phyloP scores from a whole-genome alignment of 2,888 invertebrate genomes.

The Alsophila aescularia region DNA sequence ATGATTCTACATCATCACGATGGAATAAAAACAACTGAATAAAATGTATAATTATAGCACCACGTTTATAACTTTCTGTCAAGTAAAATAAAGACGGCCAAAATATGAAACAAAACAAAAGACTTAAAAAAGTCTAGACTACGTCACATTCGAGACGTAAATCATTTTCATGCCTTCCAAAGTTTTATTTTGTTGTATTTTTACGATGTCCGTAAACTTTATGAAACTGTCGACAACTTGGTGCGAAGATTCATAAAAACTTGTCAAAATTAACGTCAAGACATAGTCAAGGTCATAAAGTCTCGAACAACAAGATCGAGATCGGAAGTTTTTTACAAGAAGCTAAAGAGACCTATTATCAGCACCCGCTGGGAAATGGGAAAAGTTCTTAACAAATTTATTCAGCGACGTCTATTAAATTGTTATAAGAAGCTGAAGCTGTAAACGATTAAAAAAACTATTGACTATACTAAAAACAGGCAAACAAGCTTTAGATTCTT shows the following conservation, averaged over 20 bases:
- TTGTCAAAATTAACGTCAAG: slow-evolving; percentile 11
- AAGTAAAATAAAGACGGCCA: not conserved
- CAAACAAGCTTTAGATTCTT: too few species aligned
- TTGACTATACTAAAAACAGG: too few species aligned
- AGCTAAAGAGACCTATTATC: not conserved
- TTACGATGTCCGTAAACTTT: slow-evolving; percentile 12
- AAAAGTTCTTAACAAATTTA: slow-evolving; percentile 23
- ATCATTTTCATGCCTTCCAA: slow-evolving; percentile 4
- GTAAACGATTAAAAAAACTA: too few species aligned
- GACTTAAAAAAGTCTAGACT: too few species aligned
- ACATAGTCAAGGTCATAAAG: slow-evolving; percentile 9
- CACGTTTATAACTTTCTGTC: not conserved
- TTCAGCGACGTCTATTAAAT: not conserved
- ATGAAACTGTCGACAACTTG: slow-evolving; percentile 5
- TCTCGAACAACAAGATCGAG: slow-evolving; percentile 9
- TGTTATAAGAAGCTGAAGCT: too few species aligned
- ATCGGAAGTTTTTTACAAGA: slow-evolving; percentile 15
- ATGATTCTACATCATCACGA: too few species aligned
- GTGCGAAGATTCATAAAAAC: slow-evolving; percentile 11
- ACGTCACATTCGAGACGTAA: not conserved
- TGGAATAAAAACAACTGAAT: too few species aligned
- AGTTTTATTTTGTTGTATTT: slow-evolving; percentile 13
- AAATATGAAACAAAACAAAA: slow-evolving; percentile 1
- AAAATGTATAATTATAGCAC: too few species aligned
- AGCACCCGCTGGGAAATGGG: slow-evolving; percentile 28